These are phyloP conservation scores for Drosophila miranda DNA, from an alignment of 1,140 invertebrate genomes.

Conservation along the genomic window DNA sequence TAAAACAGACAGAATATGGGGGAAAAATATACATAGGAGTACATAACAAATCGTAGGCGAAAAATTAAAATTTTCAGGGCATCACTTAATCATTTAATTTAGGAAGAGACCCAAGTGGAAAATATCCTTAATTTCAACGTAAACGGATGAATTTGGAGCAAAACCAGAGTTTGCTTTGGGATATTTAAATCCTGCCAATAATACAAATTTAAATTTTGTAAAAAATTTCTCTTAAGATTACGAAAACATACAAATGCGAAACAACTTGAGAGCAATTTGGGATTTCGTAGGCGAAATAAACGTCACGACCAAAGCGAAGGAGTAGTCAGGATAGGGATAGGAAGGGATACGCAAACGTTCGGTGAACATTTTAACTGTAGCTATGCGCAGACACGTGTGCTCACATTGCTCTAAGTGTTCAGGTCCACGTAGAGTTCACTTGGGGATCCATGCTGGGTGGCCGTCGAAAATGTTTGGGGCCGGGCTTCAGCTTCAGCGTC, in stretches of 20 bases:
- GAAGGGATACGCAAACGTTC: too few relatives aligned
- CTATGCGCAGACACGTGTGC: not conserved
- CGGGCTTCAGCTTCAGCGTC: constrained; percentile 28
- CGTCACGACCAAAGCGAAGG: too few relatives aligned
- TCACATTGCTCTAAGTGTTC: too few relatives aligned
- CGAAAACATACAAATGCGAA: too few relatives aligned
- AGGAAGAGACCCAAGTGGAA: constrained; percentile 8
- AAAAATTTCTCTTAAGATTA: constrained; percentile 3
- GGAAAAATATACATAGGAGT: constrained; percentile 32
- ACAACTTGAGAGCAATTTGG: constrained; percentile 9
- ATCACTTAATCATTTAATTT: constrained; percentile 32
- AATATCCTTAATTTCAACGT: not conserved
- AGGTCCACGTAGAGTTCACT: too few relatives aligned
- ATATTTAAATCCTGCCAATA: too few relatives aligned
- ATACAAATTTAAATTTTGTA: too few relatives aligned
- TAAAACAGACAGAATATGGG: not conserved
- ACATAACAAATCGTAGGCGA: constrained; percentile 32
- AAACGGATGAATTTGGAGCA: constrained; percentile 3
- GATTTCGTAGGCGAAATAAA: too few relatives aligned
- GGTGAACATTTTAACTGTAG: too few relatives aligned
- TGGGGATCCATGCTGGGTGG: too few relatives aligned
- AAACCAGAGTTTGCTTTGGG: too few relatives aligned
- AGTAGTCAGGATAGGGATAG: too few relatives aligned
- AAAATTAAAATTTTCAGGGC: constrained; percentile 62
- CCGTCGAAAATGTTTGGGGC: not conserved